phyloP scores from a whole-genome alignment of 2,888 invertebrate species.

The Lissocephala sabroskyi region DNA sequence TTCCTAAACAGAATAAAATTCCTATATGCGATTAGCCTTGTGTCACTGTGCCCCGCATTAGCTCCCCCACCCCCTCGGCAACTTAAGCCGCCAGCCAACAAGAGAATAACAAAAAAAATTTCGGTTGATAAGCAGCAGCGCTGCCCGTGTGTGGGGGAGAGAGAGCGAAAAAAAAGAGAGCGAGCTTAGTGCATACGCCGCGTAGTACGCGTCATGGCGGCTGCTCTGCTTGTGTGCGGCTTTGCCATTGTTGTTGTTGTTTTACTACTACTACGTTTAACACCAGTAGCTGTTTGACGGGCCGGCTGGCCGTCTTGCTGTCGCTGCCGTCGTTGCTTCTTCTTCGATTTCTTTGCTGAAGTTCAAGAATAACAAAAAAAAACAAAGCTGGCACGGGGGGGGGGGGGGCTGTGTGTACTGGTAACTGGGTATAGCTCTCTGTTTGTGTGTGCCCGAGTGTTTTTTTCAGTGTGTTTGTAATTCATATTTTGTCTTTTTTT shows the following conservation, averaged over 20 bases:
- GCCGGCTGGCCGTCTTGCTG: constrained; percentile 53
- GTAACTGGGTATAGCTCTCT: constrained; percentile 2
- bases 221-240: constrained; percentile 5
- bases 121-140: constrained; percentile 5
- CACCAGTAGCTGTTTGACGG: constrained; percentile 65
- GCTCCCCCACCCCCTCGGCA: too few relatives aligned
- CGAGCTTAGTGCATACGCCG: constrained; percentile 54
- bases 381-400: constrained; percentile 34
- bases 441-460: too few relatives aligned
- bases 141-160: too few relatives aligned
- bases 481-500: too few relatives aligned
- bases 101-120: constrained; percentile 15
- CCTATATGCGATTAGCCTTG: too few relatives aligned
- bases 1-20: too few relatives aligned
- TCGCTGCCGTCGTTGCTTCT: constrained; percentile 23
- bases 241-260: constrained; percentile 30
- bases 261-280: constrained; percentile 61
- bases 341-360: constrained; percentile 50
- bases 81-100: constrained; percentile 14
- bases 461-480: too few relatives aligned
- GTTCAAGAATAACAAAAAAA: constrained; percentile 63
- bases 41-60: too few relatives aligned
- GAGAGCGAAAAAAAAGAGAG: constrained; percentile 1
- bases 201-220: constrained; percentile 27
- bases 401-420: background rate